phyloP scores from a whole-genome alignment of 2,888 invertebrate species.

The Steromphala cineraria region DNA sequence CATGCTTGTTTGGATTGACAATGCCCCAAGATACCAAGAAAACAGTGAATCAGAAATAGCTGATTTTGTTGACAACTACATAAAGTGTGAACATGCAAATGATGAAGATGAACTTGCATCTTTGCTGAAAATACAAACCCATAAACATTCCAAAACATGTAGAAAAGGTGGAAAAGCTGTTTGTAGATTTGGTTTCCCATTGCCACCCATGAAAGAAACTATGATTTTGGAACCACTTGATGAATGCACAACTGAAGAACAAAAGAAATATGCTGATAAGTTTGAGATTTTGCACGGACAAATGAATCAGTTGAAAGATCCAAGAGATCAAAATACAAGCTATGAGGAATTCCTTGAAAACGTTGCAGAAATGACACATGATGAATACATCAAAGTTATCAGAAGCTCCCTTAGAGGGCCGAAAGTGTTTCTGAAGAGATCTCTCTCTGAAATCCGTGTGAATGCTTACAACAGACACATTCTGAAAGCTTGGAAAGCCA shows the following conservation, averaged over 20 bases:
- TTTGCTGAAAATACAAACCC: too few relatives aligned
- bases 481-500: too few relatives aligned
- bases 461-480: constrained; percentile 28
- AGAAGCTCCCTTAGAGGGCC: neutral
- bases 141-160: too few relatives aligned
- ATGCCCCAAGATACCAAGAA: too few relatives aligned
- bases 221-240: neutral
- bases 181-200: constrained; percentile 7
- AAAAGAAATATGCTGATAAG: neutral
- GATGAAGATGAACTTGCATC: too few relatives aligned
- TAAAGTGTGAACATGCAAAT: too few relatives aligned
- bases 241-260: neutral
- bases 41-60: too few relatives aligned
- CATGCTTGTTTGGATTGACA: too few relatives aligned
- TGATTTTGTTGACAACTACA: too few relatives aligned
- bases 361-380: neutral
- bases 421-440: constrained; percentile 31
- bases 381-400: constrained; percentile 3
- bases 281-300: too few relatives aligned
- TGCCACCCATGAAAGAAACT: constrained; percentile 11
- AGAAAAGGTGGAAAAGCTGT: neutral
- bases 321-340: too few relatives aligned
- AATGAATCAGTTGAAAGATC: too few relatives aligned
- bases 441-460: constrained; percentile 22
- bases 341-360: neutral